phyloP scores from a whole-genome alignment of 2,113 vertebrate species.

The Anoplopoma fimbria region DNA sequence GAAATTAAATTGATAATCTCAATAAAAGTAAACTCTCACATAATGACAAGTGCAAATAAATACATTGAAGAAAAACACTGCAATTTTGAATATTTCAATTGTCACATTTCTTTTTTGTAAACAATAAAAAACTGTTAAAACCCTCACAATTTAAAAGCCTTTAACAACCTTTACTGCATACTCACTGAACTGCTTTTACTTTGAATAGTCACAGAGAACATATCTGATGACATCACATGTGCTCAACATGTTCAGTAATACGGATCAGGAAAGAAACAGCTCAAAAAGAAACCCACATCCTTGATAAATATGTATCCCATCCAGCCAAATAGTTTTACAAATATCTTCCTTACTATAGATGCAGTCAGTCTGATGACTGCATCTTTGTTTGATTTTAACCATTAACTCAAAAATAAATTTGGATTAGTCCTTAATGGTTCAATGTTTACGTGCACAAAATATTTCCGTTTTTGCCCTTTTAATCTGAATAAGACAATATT shows the following conservation, averaged over 20 bases:
- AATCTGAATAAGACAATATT: too few relatives aligned
- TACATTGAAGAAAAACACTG: not conserved
- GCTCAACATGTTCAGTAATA: not conserved
- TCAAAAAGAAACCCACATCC: not conserved
- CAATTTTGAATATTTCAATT: not conserved
- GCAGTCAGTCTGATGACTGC: not conserved
- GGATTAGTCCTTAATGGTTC: not conserved
- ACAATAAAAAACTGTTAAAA: not conserved
- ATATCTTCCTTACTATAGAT: not conserved
- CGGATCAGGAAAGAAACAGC: not conserved
- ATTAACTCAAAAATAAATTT: not conserved
- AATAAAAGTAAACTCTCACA: slow-evolving; percentile 7
- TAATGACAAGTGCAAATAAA: slow-evolving; percentile 24
- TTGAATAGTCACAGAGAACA: not conserved
- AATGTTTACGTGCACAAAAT: not conserved
- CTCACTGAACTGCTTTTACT: not conserved
- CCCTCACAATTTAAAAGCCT: not conserved
- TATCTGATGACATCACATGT: not conserved
- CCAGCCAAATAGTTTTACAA: not conserved
- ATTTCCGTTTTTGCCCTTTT: too few relatives aligned
- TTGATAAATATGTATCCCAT: not conserved
- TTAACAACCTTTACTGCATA: slow-evolving; percentile 3
- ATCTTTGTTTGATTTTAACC: not conserved
- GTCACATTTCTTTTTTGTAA: too few relatives aligned
- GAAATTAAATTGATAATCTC: not conserved